Evolutionary conservation across 2,888 invertebrate genomes (phyloP), one percentile per base, ranked within the genome.

Genomic region (Nomada ferruginata): DNA sequence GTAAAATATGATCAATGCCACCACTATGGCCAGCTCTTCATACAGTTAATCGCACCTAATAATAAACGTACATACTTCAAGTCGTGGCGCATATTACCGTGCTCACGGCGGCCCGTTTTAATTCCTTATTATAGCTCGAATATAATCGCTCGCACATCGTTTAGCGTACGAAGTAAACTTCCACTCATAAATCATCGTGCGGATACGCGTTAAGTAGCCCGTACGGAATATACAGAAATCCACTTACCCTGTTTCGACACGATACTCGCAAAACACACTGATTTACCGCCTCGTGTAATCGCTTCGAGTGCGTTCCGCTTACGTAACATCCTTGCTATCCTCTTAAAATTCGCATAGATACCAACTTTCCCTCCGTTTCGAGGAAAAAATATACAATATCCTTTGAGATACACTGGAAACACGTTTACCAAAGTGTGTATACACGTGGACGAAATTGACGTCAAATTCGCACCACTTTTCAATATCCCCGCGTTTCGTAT

Each of bases 201-300:
- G 55, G 55, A 42, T 76, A 68, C 76, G 29, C 69, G 57, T 61
- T 64, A 64, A 68, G 63, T 73, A 79, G 57, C 59, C 68, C 55
- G 47, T 18, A 36, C 15, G 23, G 64, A 68, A 72, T 80, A 57
- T 64, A 64, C 26, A 61, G 78, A 77, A 65, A 65, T 64, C 64
- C 68, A 78, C 64, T 79, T 80, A 73, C 79, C 57, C 57, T 72
- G 72, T 73, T 79, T 80, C 59, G 74, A 57, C 68, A 18, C 59
- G 59, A 36, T 65, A 26, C 53, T 26, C 64, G 26, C 52, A n/a
- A 64, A 80, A 79, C 57, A 59, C 59, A 79, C 57, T 73, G 68
- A 81, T 73, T 81, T 73, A 73, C 80, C 64, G 59, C n/a, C 42
- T 29, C 36, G 52, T 20, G 29, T 69, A 79, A 79, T 69, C 53